Conservation (phyloP, 2,797 vertebrate species). For the Alauda arvensis region DNA sequence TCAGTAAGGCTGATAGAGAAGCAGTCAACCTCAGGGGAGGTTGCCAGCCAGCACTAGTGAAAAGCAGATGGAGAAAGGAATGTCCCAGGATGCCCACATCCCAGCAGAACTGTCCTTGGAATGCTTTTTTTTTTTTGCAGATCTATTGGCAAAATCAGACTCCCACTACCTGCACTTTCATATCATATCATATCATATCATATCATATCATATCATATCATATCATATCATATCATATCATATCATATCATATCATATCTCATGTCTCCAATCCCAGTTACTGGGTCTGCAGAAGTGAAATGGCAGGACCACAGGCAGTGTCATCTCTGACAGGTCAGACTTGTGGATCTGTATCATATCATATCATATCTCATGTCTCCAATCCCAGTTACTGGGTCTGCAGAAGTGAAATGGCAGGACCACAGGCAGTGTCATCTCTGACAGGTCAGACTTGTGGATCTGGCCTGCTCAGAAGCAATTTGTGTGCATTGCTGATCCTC, state of each 20-base stretch:
- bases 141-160: not conserved
- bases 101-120: not conserved
- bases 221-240: too few relatives aligned
- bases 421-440: not conserved
- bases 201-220: too few relatives aligned
- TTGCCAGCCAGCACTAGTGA: not conserved
- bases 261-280: fast-evolving
- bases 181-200: too few relatives aligned
- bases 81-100: not conserved
- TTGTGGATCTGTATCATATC: not conserved
- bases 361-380: not conserved
- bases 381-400: fast-evolving
- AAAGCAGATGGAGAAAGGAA: not conserved
- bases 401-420: not conserved
- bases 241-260: too few relatives aligned
- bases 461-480: not conserved
- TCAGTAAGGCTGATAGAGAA: not conserved
- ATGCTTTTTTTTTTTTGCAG: not conserved
- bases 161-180: not conserved
- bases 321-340: not conserved
- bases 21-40: not conserved
- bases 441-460: not conserved
- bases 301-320: not conserved
- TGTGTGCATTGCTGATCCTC: not conserved
- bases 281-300: not conserved